phyloP scores from a whole-genome alignment of 2,888 invertebrate species.

The Caenorhabditis sp. region DNA sequence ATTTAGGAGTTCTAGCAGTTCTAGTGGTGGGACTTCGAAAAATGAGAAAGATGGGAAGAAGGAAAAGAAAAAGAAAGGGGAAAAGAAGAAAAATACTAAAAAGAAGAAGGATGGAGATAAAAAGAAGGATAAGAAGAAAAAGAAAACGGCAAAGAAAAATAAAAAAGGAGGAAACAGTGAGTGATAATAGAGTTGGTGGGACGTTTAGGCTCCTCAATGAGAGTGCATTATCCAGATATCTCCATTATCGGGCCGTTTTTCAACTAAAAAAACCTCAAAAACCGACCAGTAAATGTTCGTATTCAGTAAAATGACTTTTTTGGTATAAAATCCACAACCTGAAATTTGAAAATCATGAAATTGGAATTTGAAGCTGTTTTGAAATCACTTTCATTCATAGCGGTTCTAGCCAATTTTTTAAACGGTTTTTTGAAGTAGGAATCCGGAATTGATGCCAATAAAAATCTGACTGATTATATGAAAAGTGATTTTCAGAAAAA shows the following conservation, averaged over 20 bases:
- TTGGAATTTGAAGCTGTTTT: neutral
- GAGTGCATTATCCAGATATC: too few relatives aligned
- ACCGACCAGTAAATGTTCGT: neutral
- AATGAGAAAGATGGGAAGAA: neutral
- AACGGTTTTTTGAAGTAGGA: too few relatives aligned
- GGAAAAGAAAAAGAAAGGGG: neutral
- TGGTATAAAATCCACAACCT: too few relatives aligned
- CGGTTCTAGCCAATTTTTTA: too few relatives aligned
- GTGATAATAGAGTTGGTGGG: too few relatives aligned
- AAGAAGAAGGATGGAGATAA: constrained; percentile 1
- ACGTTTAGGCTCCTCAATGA: too few relatives aligned
- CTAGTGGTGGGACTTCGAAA: neutral
- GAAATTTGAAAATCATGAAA: neutral
- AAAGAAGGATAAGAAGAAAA: constrained; percentile 4
- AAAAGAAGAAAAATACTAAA: constrained; percentile 5
- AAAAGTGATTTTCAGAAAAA: neutral
- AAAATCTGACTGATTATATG: too few relatives aligned
- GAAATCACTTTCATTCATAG: neutral
- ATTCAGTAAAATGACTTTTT: neutral
- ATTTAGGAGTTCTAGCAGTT: neutral
- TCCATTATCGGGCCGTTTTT: neutral
- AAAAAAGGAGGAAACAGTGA: constrained; percentile 11
- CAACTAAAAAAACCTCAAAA: too few relatives aligned
- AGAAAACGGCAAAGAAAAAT: constrained; percentile 8
- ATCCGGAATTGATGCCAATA: too few relatives aligned